Conservation (phyloP, 37 sponge, comb jelly and placozoan genomes). For the Mnemiopsis leidyi region DNA sequence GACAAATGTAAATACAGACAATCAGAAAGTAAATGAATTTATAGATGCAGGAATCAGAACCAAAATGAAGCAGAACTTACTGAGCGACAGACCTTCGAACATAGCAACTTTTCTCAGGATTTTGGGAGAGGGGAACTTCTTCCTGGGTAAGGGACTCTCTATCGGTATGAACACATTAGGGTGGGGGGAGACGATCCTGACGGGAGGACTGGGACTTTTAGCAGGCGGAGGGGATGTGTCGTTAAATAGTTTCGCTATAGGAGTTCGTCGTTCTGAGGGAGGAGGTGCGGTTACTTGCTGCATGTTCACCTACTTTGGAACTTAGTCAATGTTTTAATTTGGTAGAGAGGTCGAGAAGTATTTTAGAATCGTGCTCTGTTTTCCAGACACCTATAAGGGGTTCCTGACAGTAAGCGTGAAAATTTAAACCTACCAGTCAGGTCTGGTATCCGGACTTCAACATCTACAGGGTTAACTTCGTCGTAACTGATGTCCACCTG, state of each 20-base stretch:
- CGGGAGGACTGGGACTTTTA: not conserved
- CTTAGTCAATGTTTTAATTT: too few relatives aligned
- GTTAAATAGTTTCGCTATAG: constrained; percentile 50
- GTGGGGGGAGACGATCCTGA: constrained; percentile 18
- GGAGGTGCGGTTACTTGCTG: too few relatives aligned
- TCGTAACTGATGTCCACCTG: constrained; percentile 60
- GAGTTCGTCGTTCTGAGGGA: constrained; percentile 1
- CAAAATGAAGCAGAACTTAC: not conserved
- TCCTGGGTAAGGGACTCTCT: not conserved
- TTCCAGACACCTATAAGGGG: too few relatives aligned
- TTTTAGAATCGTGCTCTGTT: too few relatives aligned
- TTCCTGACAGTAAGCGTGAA: not conserved
- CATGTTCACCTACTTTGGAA: too few relatives aligned
- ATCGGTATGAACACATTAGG: constrained; percentile 51
- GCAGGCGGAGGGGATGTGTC: not conserved
- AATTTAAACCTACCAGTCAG: not conserved
- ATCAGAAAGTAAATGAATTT: not conserved
- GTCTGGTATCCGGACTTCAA: constrained; percentile 31
- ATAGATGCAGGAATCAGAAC: not conserved
- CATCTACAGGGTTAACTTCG: constrained; percentile 27
- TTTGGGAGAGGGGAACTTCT: not conserved
- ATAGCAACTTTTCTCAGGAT: constrained; percentile 31
- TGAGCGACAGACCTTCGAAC: not conserved
- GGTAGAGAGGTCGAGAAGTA: too few relatives aligned
- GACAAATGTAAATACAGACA: too few relatives aligned